Evolutionary conservation across 2,797 vertebrate genomes (phyloP), one percentile per base, ranked within the genome.

Genomic region (Lutra lutra): DNA sequence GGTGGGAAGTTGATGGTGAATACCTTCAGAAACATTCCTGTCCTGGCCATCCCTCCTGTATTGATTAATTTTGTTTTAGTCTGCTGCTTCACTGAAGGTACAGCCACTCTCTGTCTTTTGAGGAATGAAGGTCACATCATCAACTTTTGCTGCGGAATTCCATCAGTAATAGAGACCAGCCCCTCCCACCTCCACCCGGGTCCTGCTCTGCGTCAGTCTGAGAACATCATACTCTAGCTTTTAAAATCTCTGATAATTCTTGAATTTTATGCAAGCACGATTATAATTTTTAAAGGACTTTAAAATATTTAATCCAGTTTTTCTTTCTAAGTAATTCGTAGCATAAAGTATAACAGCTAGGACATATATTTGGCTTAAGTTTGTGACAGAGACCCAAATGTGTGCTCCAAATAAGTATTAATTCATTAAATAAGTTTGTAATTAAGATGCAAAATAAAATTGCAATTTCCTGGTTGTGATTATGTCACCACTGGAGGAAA

Each of bases 271-370:
- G 27, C 21, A 90, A 86, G 43, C 75, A 38, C 12, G 58, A 62
- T 48, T 83, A 56, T 27, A 48, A 75, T 25, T 90, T 75, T 94
- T 35, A 94, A 90, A 73, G 29, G 23, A 72, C n/a, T 89, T 87
- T 58, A 78, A 62, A 46, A 72, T 73, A 84, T 40, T 64, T 80
- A 82, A 87, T 15, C 21, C 32, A 73, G 10, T 40, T 51, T 95
- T 88, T 80, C 77, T 96, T 93, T 86, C 32, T 88, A 87, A 75
- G 46, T 86, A 64, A 48, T 56, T 66, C 87, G 3, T 80, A 62
- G 32, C n/a, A 64, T 25, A 32, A 79, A 84, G 2, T 78, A 21
- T 46, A 64, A 43, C 4, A 43, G 32, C 25, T 58, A 73, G 21
- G 9, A 40, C 5, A 51, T 29, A 68, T 17, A 20, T 80, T 90